Base-by-base conservation (phyloP, 2,888 invertebrate genomes). In the Aphodius granarius region DNA sequence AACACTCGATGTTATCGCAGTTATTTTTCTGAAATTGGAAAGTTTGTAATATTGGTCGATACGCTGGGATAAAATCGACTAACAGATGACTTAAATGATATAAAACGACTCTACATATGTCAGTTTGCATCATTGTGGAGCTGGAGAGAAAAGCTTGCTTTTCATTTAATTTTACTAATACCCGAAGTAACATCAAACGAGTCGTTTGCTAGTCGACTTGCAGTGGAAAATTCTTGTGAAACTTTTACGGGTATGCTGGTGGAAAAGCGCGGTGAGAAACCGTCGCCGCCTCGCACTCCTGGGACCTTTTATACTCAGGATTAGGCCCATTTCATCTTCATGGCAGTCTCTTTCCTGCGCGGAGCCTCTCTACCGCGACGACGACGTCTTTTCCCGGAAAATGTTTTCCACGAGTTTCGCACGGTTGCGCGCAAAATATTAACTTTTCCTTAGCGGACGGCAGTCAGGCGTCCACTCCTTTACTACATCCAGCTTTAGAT, bases 271-370 rank as follows among this genome's bases (percentile, higher is more conserved):
- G 79, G 80, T 81, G 81, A 81, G 81, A 81, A 81, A 81, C 81
- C 78, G 79, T 78, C 78, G 78, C 75, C 79, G 79, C 75, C 77
- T 78, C 77, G 78, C 80, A 79, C 82, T 81, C 82, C 73, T 72
- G 82, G 81, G 81, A 81, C 81, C 81, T 81, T 81, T 81, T 81
- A 82, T 81, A 80, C 82, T 81, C 80, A 82, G 81, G 82, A 81
- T 82, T 81, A 81, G 81, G 81, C 81, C 81, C 80, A 80, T 81
- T 81, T 81, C 82, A 78, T 66, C 77, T 77, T 72, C 78, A 73
- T 79, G 78, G 78, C 79, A 78, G 76, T 76, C 71, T 75, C 78
- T 68, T 17, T 22, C 70, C 16, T 18, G 15, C 43, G 17, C 70
- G 17, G 43, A 65, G 15, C 18, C 66, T 66, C 72, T 63, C 63